Evolutionary conservation across 2,113 vertebrate species (phyloP), one percentile per base, ranked within the genome.

Genomic region (Hemichromis elongatus): DNA sequence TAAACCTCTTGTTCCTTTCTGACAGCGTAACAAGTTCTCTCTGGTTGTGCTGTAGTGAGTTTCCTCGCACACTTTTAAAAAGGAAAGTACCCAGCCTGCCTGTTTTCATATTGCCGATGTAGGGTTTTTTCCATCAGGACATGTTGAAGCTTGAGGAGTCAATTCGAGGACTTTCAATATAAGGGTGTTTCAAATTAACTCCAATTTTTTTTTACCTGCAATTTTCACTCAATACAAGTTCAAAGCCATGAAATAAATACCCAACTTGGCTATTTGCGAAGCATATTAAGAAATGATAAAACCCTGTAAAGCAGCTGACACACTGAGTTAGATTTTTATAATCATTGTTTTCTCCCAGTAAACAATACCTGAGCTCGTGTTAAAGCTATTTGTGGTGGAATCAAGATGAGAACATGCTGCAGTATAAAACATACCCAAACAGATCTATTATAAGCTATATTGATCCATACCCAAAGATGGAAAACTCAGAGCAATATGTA

Each of bases 381-480:
- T 86, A 70, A 81, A 81, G 82, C 80, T 81, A 84, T 89, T 88
- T 84, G 77, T 90, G 85, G 84, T 84, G 73, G 42, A 90, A 91
- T 90, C 79, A 77, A 83, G 86, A 90, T 80, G 82, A 90, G 83
- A 81, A 77, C 19, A 79, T 80, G 90, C 83, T 83, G 84, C 86
- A 26, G 80, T 78, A 82, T 88, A 85, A 91, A 84, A 94, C 86
- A 83, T 63, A 90, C 85, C 73, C 88, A 93, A 92, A 92, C 89
- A 90, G 80, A 91, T 94, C 91, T 94, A 90, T 93, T 89, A 94
- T 92, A 91, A 93, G 89, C 88, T 80, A 37, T 89, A 94, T 93
- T 88, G 94, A 94, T 94, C 87, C 80, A 81, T 55, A 85, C 70
- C 55, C 84, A 86, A 83, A 77, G 91, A 92, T 85, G 86, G 90